These are phyloP conservation scores for Heteractis magnifica DNA, from an alignment of 92 coral and sea anemone genomes.

Conservation along the genomic window DNA sequence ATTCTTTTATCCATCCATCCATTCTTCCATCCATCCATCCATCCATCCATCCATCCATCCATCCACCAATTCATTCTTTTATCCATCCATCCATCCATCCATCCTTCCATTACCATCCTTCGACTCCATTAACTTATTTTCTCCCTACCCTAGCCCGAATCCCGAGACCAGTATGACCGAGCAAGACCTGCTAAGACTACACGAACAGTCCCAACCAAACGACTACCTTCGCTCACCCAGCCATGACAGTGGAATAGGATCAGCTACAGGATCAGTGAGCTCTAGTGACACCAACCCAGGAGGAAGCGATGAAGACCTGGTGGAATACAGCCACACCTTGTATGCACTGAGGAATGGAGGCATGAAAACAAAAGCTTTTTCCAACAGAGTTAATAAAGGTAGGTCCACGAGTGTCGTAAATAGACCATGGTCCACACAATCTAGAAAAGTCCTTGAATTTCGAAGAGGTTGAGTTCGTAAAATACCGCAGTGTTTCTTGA, in stretches of 20 bases:
- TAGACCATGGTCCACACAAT: too few relatives aligned
- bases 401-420: not conserved
- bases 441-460: too few relatives aligned
- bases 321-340: constrained; percentile 56
- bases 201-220: constrained; percentile 64
- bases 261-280: constrained; percentile 97
- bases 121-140: too few relatives aligned
- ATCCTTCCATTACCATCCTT: too few relatives aligned
- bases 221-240: constrained; percentile 51
- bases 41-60: too few relatives aligned
- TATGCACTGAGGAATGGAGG: constrained; percentile 26
- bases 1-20: too few relatives aligned
- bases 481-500: too few relatives aligned
- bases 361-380: not conserved
- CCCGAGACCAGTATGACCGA: constrained; percentile 43
- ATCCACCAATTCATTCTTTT: too few relatives aligned
- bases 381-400: constrained; percentile 14
- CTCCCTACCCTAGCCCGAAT: constrained; percentile 34
- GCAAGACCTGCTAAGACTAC: constrained; percentile 58
- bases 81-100: too few relatives aligned
- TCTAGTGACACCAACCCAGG: constrained; percentile 87
- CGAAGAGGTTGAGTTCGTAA: too few relatives aligned
- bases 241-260: constrained; percentile 91
- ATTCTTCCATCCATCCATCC: too few relatives aligned
- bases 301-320: constrained; percentile 91